These are phyloP conservation scores for Lumbricus terrestris DNA, from an alignment of 2,888 invertebrate genomes.

Conservation along the genomic window DNA sequence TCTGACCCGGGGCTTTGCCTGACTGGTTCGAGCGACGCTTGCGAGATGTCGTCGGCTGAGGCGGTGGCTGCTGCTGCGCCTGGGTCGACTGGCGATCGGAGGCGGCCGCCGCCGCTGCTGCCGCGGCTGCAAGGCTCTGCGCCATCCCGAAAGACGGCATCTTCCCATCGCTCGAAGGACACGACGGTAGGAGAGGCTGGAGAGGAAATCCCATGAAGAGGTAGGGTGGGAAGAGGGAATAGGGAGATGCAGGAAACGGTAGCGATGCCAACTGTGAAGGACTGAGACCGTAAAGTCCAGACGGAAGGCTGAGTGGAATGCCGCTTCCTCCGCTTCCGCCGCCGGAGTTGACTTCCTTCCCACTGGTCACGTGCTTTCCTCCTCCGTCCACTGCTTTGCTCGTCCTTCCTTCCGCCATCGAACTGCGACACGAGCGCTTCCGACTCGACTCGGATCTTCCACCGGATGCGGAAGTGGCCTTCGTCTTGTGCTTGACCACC, in stretches of 20 bases:
- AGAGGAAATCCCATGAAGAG: constrained; percentile 10
- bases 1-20: not conserved
- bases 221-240: constrained; percentile 13
- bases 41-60: not conserved
- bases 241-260: not conserved
- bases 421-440: not conserved
- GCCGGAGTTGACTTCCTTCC: not conserved
- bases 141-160: not conserved
- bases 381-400: not conserved
- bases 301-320: not conserved
- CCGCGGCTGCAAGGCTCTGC: not conserved
- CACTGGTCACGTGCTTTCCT: not conserved
- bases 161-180: not conserved
- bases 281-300: not conserved
- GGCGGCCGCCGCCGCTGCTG: not conserved
- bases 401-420: not conserved
- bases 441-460: not conserved
- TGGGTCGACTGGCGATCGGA: not conserved
- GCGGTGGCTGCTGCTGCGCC: not conserved
- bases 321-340: no score
- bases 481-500: not conserved
- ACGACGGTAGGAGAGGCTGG: not conserved
- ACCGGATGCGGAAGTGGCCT: not conserved
- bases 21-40: constrained; percentile 8
- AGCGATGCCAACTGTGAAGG: not conserved